Conservation (phyloP, 2,888 invertebrate species). For the Netelia melanura region DNA sequence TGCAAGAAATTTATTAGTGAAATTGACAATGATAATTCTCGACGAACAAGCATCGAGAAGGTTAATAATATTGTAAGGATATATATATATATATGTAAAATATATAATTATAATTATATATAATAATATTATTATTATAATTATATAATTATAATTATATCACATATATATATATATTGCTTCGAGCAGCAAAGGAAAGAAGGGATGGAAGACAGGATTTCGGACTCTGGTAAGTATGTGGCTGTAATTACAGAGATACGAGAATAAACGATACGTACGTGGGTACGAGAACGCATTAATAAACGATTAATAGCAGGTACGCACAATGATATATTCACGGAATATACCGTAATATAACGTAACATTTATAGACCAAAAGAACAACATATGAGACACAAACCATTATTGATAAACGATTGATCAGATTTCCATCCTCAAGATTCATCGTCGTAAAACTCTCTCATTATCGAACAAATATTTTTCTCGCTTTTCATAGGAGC, state of each 20-base stretch:
- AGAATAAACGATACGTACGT: slow-evolving; percentile 66
- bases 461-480: background rate
- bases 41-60: slow-evolving; percentile 45
- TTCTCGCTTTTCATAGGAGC: background rate
- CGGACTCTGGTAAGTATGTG: slow-evolving; percentile 4
- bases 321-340: slow-evolving; percentile 28
- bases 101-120: too few relatives aligned
- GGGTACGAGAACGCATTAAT: slow-evolving; percentile 49
- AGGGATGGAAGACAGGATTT: slow-evolving; percentile 28
- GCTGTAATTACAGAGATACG: slow-evolving; percentile 47
- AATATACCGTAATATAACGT: slow-evolving; percentile 36
- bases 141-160: too few relatives aligned
- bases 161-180: background rate
- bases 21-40: slow-evolving; percentile 30
- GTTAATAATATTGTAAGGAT: background rate
- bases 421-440: background rate
- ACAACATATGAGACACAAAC: slow-evolving; percentile 38
- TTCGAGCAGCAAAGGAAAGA: background rate
- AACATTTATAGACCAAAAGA: slow-evolving; percentile 49
- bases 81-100: slow-evolving; percentile 29
- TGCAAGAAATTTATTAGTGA: slow-evolving; percentile 71
- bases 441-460: background rate
- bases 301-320: slow-evolving; percentile 32
- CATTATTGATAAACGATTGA: slow-evolving; percentile 24
- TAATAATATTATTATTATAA: too few relatives aligned